Conservation (phyloP, 2,113 vertebrate genomes). For the Centropus unirufus region DNA sequence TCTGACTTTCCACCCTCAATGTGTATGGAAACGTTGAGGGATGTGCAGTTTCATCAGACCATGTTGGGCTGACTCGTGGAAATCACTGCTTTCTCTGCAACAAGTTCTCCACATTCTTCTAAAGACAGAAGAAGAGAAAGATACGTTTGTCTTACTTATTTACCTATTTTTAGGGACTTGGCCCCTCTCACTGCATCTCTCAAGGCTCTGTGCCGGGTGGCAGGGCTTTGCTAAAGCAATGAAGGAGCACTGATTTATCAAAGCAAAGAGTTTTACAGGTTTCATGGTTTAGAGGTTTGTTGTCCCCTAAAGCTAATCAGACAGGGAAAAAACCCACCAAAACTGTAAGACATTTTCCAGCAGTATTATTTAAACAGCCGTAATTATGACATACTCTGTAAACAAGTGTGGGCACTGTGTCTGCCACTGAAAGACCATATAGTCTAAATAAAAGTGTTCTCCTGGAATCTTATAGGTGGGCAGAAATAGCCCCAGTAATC, state of each 20-base stretch:
- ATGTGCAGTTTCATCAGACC: neutral
- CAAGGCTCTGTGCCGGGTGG: accelerated
- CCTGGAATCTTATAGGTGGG: neutral
- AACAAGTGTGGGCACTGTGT: neutral
- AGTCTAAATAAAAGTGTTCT: neutral
- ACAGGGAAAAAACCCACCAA: neutral
- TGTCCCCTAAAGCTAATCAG: neutral
- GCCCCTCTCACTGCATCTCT: neutral
- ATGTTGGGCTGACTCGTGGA: neutral
- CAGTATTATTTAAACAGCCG: neutral
- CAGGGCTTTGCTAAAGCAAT: neutral
- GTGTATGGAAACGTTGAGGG: accelerated
- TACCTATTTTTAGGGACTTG: neutral
- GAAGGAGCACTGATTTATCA: neutral
- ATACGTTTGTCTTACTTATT: neutral
- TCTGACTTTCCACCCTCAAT: neutral
- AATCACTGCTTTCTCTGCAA: neutral
- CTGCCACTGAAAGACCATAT: neutral
- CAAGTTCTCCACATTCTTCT: neutral
- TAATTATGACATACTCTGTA: neutral
- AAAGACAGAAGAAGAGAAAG: neutral
- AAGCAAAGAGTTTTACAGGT: neutral
- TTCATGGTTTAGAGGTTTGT: neutral
- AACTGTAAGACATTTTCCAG: neutral
- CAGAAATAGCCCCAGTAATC: neutral